A percentile compares a stretch with the other conserved stretches of the same genome.
phyloP scores from a whole-genome alignment of 2,797 vertebrate genomes.

The Lagodon rhomboides region DNA sequence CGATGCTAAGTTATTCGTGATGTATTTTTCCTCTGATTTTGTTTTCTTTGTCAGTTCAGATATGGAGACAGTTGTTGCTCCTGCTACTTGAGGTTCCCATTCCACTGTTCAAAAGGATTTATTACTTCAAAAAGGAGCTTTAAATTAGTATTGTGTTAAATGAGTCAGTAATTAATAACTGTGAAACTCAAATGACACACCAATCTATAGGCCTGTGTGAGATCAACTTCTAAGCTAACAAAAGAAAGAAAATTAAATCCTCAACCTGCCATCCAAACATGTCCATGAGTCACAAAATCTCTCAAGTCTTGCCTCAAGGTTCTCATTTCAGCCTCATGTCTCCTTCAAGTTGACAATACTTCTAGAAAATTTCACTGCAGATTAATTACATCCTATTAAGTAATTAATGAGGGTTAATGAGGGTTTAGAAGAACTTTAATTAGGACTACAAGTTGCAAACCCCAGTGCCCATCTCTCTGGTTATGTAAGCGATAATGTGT shows the following conservation, averaged over 20 bases:
- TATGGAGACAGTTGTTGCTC: neutral
- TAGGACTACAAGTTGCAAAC: conserved; percentile 38
- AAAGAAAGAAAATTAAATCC: neutral
- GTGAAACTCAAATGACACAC: neutral
- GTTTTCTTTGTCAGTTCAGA: neutral
- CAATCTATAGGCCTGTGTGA: neutral
- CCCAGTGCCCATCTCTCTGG: conserved; percentile 33
- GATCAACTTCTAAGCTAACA: neutral
- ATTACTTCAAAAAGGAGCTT: neutral
- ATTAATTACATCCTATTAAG: conserved; percentile 47
- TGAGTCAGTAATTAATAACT: neutral
- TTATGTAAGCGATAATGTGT: conserved; percentile 22
- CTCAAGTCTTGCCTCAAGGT: neutral
- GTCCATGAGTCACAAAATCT: neutral
- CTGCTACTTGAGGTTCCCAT: neutral
- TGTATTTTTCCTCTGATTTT: neutral
- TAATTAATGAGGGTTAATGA: conserved; percentile 60
- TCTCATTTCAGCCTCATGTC: neutral
- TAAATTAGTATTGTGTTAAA: neutral
- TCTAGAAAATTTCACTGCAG: conserved; percentile 30
- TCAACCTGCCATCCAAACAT: neutral
- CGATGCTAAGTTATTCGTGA: neutral
- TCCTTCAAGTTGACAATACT: conserved; percentile 17
- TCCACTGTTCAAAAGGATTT: neutral
- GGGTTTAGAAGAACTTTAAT: conserved; percentile 40